Base-by-base conservation (phyloP, 2,888 invertebrate species). In the Ophioninae sp. region DNA sequence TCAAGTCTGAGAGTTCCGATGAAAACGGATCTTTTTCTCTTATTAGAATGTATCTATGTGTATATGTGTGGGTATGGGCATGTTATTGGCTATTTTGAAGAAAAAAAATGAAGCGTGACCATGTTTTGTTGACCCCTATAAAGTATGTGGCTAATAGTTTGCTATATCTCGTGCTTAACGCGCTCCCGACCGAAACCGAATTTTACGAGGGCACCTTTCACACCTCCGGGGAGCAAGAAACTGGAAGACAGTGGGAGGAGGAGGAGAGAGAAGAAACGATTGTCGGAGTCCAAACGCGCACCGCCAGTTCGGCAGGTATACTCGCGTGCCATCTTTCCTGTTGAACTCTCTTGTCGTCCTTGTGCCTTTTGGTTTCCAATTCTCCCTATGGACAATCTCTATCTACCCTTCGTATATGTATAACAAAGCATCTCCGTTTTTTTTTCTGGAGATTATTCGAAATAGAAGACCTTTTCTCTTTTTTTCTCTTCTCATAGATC, bases 141-240 rank as follows among this genome's bases (percentile, higher is more conserved):
- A 78, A 67, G 75, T 71, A 67, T 81, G 39, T 61, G 74, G 83
- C 75, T 81, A 81, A 84, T 84, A 81, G 83, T 84, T 79, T 79
- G 71, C 77, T 74, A 74, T 63, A 74, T 71, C 71, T 76, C 58
- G 69, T 73, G 69, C 68, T 81, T 79, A 80, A 73, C 68, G 80
- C 44, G 71, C 77, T 69, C 68, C 69, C 58, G 75, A 81, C 75
- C 71, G 74, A 81, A 81, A 78, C 78, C 81, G 75, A 81, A 79
- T 84, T 84, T 84, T 79, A 84, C 83, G 81, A 78, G 75, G 78
- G 39, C 81, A 78, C 78, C 74, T 81, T 81, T 83, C 73, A 83
- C 81, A 74, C 81, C 83, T 81, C 59, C 56, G 71, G 39, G 61
- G 83, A 81, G 59, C 65, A 8, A 23, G 39, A 64, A 63, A 44